phyloP scores from a whole-genome alignment of 2,888 invertebrate species.

The Cerceris ruficornis region DNA sequence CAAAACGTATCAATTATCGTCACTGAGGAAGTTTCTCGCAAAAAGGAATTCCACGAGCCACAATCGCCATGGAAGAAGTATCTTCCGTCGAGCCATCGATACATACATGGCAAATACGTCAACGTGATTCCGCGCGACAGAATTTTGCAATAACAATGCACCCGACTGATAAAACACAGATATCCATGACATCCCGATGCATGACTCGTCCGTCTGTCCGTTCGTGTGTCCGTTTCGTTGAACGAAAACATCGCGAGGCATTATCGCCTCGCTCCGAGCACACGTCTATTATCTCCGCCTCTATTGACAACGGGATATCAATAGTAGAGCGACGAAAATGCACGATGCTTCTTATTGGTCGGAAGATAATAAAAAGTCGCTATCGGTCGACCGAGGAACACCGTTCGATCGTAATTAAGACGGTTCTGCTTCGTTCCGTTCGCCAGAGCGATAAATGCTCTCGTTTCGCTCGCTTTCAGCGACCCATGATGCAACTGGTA shows the following conservation, averaged over 20 bases:
- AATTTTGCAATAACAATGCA: slow-evolving; percentile 60
- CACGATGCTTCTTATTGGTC: slow-evolving; percentile 27
- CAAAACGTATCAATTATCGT: too few species aligned
- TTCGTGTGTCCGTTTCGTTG: slow-evolving; percentile 23
- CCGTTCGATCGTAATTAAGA: background rate
- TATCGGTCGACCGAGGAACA: slow-evolving; percentile 23
- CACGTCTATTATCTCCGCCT: slow-evolving; percentile 44
- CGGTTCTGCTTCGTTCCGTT: background rate
- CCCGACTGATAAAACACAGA: slow-evolving; percentile 52
- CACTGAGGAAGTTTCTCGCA: too few species aligned
- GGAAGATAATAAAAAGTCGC: slow-evolving; percentile 30
- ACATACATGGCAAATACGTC: slow-evolving; percentile 8
- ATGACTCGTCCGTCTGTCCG: background rate
- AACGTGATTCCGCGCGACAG: slow-evolving; percentile 35
- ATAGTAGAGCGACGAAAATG: slow-evolving; percentile 45
- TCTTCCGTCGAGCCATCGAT: too few species aligned
- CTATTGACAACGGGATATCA: slow-evolving; percentile 53
- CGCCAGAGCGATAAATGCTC: background rate
- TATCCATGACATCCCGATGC: slow-evolving; percentile 45
- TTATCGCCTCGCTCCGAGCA: slow-evolving; percentile 37
- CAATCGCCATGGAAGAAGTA: too few species aligned
- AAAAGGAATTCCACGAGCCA: too few species aligned
- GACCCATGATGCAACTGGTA: slow-evolving; percentile 63
- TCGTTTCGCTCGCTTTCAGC: slow-evolving; percentile 13
- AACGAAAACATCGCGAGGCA: slow-evolving; percentile 46